These are phyloP conservation scores for Eremobia ochroleuca DNA, from an alignment of 2,888 invertebrate species.

Conservation along the genomic window DNA sequence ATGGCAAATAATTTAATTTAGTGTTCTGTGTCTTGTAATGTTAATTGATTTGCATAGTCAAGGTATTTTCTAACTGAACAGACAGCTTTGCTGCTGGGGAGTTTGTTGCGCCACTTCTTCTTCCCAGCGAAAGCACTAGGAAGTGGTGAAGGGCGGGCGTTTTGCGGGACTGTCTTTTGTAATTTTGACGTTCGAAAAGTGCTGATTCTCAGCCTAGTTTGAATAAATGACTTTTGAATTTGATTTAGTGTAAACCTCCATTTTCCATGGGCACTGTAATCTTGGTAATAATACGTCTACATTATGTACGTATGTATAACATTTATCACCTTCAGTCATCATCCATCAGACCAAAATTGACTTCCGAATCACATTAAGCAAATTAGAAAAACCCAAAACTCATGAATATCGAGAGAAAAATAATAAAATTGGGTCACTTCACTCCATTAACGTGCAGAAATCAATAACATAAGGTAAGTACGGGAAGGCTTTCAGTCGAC, in stretches of 20 bases:
- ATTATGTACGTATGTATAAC: neutral
- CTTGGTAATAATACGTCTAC: neutral
- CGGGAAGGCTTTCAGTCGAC: slow-evolving; percentile 71
- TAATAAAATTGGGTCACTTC: slow-evolving; percentile 73
- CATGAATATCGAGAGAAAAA: slow-evolving; percentile 58
- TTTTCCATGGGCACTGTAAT: neutral
- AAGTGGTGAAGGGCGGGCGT: no score
- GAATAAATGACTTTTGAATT: no score
- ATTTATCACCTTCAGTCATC: slow-evolving; percentile 12
- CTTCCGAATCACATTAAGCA: slow-evolving; percentile 49
- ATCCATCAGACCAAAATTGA: slow-evolving; percentile 10
- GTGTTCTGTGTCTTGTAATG: no score
- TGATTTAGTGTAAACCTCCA: neutral
- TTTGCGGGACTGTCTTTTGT: no score
- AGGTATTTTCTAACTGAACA: no score
- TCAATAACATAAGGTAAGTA: slow-evolving; percentile 75
- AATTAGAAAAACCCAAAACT: slow-evolving; percentile 48
- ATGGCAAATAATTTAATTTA: no score
- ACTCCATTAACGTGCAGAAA: slow-evolving; percentile 75
- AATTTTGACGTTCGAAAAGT: no score
- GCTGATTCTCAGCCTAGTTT: no score
- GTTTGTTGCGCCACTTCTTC: no score
- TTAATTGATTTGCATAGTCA: no score
- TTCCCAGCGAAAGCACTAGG: no score
- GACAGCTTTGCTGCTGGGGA: no score